Base-by-base conservation (phyloP, 1,140 invertebrate genomes). In the Drosophila azteca region DNA sequence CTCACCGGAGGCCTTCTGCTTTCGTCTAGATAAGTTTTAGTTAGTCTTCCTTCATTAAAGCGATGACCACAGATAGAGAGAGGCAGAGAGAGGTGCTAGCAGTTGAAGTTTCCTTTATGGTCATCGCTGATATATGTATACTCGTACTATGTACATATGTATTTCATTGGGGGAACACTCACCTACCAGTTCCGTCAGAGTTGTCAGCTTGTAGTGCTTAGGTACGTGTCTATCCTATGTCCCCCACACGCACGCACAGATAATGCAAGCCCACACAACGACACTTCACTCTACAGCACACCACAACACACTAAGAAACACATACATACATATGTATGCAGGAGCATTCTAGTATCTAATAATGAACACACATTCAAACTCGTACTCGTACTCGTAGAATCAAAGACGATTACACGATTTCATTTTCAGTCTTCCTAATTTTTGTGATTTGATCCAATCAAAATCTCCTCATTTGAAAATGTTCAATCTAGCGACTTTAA, bases 401-500 rank as follows among this genome's bases (percentile, higher is more conserved):
- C 31, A 8, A 31, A 31, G 29, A 29, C 29, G 7, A 35, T 35
- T 11, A 26, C 29, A 31, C 29, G 29, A 11, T 35, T 35, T 35
- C 50, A 82, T 72, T 81, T 80, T 20, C 51, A 63, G 79, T 82
- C 79, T 82, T 82, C 68, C 79, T 68, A 26, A 69, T 69, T 69
- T 69, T 69, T 69, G 66, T 69, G 66, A 69, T 69, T 69, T 58
- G 39, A 68, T 46, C 46, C 44, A 57, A 69, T 58, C 45, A 45
- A 67, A 69, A 67, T 70, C 65, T 70, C 77, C 45, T 66, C 17
- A 65, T 62, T 79, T 49, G 67, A 57, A 9, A 62, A 68, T 69
- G 61, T 77, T 77, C 69, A 68, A 78, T 69, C 66, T 72, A 76
- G 61, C 61, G 71, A 84, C 76, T 84, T 84, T 55, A 83, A 79